A percentile compares a stretch with the other conserved stretches of the same genome.
These are phyloP conservation scores for Agonum fuliginosum DNA, from an alignment of 2,888 invertebrate genomes.

Conservation along the genomic window DNA sequence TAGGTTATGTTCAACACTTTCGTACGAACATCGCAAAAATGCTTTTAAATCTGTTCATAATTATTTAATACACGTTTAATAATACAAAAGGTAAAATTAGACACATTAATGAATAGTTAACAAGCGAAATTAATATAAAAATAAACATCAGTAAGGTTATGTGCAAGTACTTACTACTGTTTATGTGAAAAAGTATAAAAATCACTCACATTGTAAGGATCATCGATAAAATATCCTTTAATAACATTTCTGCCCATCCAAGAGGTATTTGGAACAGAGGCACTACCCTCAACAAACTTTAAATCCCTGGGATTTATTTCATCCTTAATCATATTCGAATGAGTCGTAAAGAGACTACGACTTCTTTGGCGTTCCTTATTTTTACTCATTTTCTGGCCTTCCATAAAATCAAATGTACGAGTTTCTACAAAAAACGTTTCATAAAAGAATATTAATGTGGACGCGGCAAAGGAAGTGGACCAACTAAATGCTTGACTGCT, in stretches of 20 bases:
- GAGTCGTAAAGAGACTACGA: slow-evolving; percentile 78
- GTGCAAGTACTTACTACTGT: too few species aligned
- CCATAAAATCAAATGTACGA: slow-evolving; percentile 4
- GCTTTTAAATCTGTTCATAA: too few species aligned
- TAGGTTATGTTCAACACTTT: too few species aligned
- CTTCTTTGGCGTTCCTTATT: slow-evolving; percentile 77
- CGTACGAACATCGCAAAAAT: too few species aligned
- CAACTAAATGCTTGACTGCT: too few species aligned
- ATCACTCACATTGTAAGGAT: slow-evolving; percentile 36
- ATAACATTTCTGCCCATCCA: slow-evolving; percentile 43
- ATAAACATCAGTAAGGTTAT: too few species aligned
- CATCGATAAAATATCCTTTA: slow-evolving; percentile 21
- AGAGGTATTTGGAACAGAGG: slow-evolving; percentile 45
- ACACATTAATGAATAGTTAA: too few species aligned
- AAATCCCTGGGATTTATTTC: slow-evolving; percentile 28
- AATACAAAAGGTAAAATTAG: too few species aligned
- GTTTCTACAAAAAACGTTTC: background rate
- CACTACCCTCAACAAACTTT: slow-evolving; percentile 41
- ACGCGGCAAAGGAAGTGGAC: too few species aligned
- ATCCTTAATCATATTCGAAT: slow-evolving; percentile 70
- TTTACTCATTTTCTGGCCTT: slow-evolving; percentile 43
- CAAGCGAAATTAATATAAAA: too few species aligned
- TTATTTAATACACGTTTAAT: too few species aligned
- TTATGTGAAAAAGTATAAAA: background rate
- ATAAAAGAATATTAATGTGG: too few species aligned